Evolutionary conservation across 2,797 vertebrate species (phyloP).

Genomic region (Xiphophorus birchmanni): DNA sequence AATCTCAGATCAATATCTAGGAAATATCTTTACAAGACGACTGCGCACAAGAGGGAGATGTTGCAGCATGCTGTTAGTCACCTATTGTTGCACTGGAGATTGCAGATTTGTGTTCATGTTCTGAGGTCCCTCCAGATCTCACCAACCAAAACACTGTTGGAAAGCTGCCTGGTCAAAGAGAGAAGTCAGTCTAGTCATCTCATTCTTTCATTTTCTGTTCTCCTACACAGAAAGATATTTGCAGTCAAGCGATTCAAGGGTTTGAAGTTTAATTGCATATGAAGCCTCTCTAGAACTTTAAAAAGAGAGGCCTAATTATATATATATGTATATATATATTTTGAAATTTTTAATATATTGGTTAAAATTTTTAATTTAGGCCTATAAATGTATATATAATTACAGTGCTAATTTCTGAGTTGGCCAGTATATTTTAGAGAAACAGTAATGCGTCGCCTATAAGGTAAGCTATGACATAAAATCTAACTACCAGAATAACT

Average conservation of each 20-base stretch:
- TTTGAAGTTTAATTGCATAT: constrained; percentile 11
- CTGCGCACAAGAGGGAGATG: constrained; percentile 48
- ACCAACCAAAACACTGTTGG: constrained; percentile 32
- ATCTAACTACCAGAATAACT: too few species aligned
- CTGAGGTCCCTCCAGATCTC: constrained; percentile 24
- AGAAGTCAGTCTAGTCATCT: constrained; percentile 6
- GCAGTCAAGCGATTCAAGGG: not conserved
- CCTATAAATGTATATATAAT: too few species aligned
- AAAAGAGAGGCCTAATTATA: not conserved
- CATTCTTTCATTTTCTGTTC: not conserved
- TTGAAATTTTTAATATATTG: too few species aligned
- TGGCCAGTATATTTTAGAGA: too few species aligned
- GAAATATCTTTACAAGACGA: constrained; percentile 60
- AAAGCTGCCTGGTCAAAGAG: constrained; percentile 14
- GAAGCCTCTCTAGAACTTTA: not conserved
- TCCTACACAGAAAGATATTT: constrained; percentile 7
- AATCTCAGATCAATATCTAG: constrained; percentile 73
- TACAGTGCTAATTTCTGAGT: too few species aligned
- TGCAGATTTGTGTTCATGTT: constrained; percentile 33
- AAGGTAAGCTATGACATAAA: too few species aligned
- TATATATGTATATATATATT: too few species aligned
- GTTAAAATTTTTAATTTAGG: too few species aligned
- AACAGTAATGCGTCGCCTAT: too few species aligned
- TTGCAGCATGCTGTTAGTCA: constrained; percentile 35
- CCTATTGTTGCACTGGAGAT: constrained; percentile 10